These are phyloP conservation scores for Rhyzopertha dominica DNA, from an alignment of 1,140 invertebrate species.

Conservation along the genomic window DNA sequence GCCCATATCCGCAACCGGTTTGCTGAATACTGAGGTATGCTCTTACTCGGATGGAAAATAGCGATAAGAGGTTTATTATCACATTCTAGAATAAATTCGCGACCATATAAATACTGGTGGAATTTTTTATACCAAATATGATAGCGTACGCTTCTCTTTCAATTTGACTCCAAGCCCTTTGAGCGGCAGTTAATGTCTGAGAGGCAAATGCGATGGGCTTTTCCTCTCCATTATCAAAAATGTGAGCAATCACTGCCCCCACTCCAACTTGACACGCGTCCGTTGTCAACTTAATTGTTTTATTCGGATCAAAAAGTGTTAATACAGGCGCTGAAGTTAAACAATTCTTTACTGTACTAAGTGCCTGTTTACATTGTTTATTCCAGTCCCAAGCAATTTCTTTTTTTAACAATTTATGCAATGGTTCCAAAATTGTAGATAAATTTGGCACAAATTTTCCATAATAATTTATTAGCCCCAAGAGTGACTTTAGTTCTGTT, in stretches of 20 bases:
- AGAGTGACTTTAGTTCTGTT: conserved; percentile 32
- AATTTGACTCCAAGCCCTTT: conserved; percentile 49
- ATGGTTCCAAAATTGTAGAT: conserved; percentile 19
- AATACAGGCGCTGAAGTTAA: conserved; percentile 4
- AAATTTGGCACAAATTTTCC: conserved; percentile 20
- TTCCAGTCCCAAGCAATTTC: conserved; percentile 7
- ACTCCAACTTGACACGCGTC: conserved; percentile 30
- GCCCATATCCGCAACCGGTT: conserved; percentile 41
- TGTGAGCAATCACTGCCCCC: conserved; percentile 28
- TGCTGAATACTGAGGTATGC: conserved; percentile 32
- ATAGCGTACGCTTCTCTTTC: conserved; percentile 53
- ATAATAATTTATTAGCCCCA: conserved; percentile 33
- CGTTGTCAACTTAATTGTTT: conserved; percentile 21
- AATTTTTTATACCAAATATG: conserved; percentile 50
- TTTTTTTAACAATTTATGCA: conserved; percentile 5
- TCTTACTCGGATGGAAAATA: conserved; percentile 44
- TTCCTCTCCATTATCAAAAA: conserved; percentile 35
- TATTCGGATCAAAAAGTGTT: conserved; percentile 1
- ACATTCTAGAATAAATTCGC: conserved; percentile 48
- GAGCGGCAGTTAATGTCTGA: conserved; percentile 40
- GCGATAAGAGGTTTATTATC: conserved; percentile 50
- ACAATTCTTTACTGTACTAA: conserved; percentile 3
- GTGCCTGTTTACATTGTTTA: background rate
- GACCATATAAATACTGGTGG: conserved; percentile 50
- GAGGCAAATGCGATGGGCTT: conserved; percentile 47